Base-by-base conservation (phyloP, 2,888 invertebrate species). In the Diaprepes abbreviatus region DNA sequence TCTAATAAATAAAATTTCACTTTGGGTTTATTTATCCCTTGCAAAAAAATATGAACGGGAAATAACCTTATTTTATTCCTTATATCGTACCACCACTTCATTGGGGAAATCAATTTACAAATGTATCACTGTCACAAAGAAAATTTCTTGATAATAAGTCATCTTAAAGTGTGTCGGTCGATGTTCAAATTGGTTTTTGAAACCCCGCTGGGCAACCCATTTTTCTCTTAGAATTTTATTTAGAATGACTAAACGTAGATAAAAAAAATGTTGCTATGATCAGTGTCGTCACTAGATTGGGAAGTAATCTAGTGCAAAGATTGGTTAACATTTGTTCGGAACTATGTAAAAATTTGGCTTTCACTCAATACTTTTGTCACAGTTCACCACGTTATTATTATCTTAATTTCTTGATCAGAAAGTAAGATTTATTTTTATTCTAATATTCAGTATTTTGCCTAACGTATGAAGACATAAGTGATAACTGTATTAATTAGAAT, bases 1-100 rank as follows among this genome's bases (percentile, higher is more conserved):
- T 43, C 28, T 58, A 58, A 58, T 58, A 58, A 58, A 58, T 58
- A 58, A 58, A 58, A 58, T 58, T 58, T 59, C 17, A 31, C 43
- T 43, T 24, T 43, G 31, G 43, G 45, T 31, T 24, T 58, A 38
- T 40, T 40, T 58, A 40, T 28, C 19, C 16, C 28, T 17, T 38
- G 28, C 28, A 50, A 43, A 59, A 52, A 59, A 59, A 59, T 59
- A 59, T 45, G 31, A 31, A 59, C 59, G 31, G 59, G 59, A 59
- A 59, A 59, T 59, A 43, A 59, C 14, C 43, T 59, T 59, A 59
- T 59, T 28, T 59, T 33, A 24, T 31, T 17, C 33, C 36, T 38
- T 19, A 19, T 43, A 43, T 43, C 43, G 43, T 21, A 36, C 9
- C 9, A 9, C 28, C 1, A 9, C 16, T 50, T 50, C 28, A 50